These are phyloP conservation scores for Neomonachus schauinslandi DNA, from an alignment of 2,113 vertebrate species.

Conservation along the genomic window DNA sequence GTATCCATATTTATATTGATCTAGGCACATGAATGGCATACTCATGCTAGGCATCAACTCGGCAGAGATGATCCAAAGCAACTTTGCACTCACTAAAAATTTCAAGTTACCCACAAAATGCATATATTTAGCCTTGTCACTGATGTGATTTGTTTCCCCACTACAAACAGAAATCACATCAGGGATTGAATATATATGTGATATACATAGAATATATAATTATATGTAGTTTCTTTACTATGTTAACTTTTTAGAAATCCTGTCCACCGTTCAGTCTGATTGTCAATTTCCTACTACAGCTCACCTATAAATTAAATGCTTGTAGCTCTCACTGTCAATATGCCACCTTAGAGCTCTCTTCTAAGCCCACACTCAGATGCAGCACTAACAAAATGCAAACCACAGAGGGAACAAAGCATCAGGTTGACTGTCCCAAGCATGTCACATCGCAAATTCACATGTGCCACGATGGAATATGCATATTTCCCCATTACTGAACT, in stretches of 20 bases:
- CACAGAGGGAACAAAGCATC: neutral
- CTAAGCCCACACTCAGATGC: neutral
- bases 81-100: slow-evolving; percentile 9
- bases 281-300: neutral
- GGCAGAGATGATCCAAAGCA: neutral
- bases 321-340: neutral
- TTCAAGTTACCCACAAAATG: neutral
- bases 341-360: neutral
- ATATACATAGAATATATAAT: neutral
- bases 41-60: slow-evolving; percentile 17
- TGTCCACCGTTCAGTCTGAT: neutral
- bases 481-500: neutral
- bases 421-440: rapidly evolving
- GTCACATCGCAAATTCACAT: neutral
- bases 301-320: neutral
- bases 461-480: neutral
- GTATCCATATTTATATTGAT: slow-evolving; percentile 77
- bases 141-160: neutral
- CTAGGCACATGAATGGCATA: slow-evolving; percentile 9
- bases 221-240: neutral
- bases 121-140: neutral
- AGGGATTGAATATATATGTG: neutral
- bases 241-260: neutral
- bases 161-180: slow-evolving; percentile 1
- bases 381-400: neutral